Evolutionary conservation across 2,797 vertebrate genomes (phyloP).

Genomic region (Aldrovandia affinis): DNA sequence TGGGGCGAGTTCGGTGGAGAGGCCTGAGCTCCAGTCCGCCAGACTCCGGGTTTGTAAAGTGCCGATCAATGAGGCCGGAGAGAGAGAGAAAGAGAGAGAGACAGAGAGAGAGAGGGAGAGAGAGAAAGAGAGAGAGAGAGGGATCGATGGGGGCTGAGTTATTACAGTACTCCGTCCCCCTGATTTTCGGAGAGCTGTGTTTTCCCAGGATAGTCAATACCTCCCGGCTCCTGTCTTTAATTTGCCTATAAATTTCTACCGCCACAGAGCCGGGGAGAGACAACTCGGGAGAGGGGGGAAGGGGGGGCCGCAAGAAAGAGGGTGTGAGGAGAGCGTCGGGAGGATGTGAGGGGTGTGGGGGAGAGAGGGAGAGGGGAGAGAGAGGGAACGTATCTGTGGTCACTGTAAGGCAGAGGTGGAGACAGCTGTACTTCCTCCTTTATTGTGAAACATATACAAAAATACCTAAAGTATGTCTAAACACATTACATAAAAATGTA

Average conservation of each 20-base stretch:
- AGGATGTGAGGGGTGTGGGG: background rate
- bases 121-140: constrained; percentile 50
- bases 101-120: constrained; percentile 53
- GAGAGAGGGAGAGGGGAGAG: background rate
- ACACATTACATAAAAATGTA: too few relatives aligned
- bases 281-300: constrained; percentile 21
- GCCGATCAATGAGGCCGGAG: constrained; percentile 61
- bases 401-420: background rate
- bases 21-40: constrained; percentile 48
- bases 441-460: too few relatives aligned
- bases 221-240: constrained; percentile 72
- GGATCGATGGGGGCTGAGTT: constrained; percentile 72
- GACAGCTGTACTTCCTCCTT: too few relatives aligned
- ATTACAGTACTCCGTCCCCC: constrained; percentile 71
- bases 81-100: constrained; percentile 53
- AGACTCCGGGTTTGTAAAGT: constrained; percentile 63
- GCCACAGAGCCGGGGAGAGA: constrained; percentile 42
- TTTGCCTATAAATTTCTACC: constrained; percentile 44
- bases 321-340: constrained; percentile 33
- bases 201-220: constrained; percentile 80
- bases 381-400: background rate
- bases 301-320: background rate
- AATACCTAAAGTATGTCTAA: too few relatives aligned
- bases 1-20: constrained; percentile 35
- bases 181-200: constrained; percentile 77